A percentile compares a stretch with the other conserved stretches of the same genome.
Evolutionary conservation across 2,113 vertebrate species (phyloP).

Genomic region (Tachysurus fulvidraco): DNA sequence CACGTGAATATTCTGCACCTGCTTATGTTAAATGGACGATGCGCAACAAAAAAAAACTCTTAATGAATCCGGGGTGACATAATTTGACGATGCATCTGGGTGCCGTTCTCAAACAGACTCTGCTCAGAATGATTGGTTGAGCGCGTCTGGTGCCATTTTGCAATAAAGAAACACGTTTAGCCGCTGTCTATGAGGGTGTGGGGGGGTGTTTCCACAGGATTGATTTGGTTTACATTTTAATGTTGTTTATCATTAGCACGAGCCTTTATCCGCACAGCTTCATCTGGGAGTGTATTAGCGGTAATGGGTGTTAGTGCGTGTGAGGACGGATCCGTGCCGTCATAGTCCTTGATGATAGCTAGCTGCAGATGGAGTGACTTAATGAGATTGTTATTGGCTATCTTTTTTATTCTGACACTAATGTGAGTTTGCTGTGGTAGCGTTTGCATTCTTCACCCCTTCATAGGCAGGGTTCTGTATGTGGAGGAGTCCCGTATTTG

Average conservation of each 20-base stretch:
- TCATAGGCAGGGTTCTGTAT: constrained; percentile 46
- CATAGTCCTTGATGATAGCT: constrained; percentile 70
- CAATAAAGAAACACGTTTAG: constrained; percentile 73
- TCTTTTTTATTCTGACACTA: constrained; percentile 71
- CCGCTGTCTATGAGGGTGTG: constrained; percentile 46
- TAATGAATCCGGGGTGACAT: constrained; percentile 66
- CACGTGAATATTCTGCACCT: constrained; percentile 33
- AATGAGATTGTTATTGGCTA: constrained; percentile 75
- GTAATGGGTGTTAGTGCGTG: constrained; percentile 73
- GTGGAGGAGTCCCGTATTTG: constrained; percentile 48
- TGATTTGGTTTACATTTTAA: constrained; percentile 77
- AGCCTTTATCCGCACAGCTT: constrained; percentile 69
- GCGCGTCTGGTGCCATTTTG: constrained; percentile 59
- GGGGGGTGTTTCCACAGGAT: constrained; percentile 65
- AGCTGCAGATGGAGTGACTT: constrained; percentile 70
- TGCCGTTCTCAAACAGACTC: constrained; percentile 61
- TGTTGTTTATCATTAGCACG: constrained; percentile 77
- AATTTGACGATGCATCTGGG: constrained; percentile 68
- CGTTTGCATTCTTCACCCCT: constrained; percentile 36
- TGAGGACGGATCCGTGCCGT: constrained; percentile 70
- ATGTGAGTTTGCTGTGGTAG: constrained; percentile 65
- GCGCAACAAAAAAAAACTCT: constrained; percentile 59
- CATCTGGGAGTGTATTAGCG: constrained; percentile 76
- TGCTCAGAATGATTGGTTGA: constrained; percentile 67
- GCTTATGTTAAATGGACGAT: constrained; percentile 60